These are phyloP conservation scores for Amblyjoppa proteus DNA, from an alignment of 2,888 invertebrate species.

Conservation along the genomic window DNA sequence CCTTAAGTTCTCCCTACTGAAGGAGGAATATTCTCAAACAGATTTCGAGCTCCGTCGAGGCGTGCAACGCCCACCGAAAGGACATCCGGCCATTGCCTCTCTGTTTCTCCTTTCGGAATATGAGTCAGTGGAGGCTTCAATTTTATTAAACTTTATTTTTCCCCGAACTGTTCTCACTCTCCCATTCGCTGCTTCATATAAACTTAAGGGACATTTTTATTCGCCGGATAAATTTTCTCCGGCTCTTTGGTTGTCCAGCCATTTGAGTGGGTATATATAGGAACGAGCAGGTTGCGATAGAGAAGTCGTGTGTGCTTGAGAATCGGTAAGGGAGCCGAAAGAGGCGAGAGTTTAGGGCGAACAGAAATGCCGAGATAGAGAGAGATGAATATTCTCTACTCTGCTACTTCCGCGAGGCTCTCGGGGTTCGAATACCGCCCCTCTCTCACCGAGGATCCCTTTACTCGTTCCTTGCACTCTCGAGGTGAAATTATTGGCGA, in stretches of 20 bases:
- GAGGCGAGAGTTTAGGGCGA: neutral
- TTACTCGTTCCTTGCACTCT: slow-evolving; percentile 68
- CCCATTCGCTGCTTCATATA: slow-evolving; percentile 71
- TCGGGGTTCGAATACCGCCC: slow-evolving; percentile 42
- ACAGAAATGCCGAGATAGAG: slow-evolving; percentile 14
- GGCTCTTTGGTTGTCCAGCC: slow-evolving; percentile 65
- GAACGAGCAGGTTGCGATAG: slow-evolving; percentile 37
- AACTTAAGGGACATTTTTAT: slow-evolving; percentile 83
- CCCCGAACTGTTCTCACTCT: slow-evolving; percentile 50
- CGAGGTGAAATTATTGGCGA: slow-evolving; percentile 81
- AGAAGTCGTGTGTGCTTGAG: slow-evolving; percentile 54
- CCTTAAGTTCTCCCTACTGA: neutral
- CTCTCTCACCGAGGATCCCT: slow-evolving; percentile 64
- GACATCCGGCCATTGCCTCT: slow-evolving; percentile 1
- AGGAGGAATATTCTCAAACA: slow-evolving; percentile 37
- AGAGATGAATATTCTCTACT: slow-evolving; percentile 57
- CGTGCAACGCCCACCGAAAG: slow-evolving; percentile 71
- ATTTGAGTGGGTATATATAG: slow-evolving; percentile 30
- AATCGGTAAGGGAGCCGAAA: slow-evolving; percentile 20
- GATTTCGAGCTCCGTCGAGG: slow-evolving; percentile 80
- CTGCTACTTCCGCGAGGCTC: slow-evolving; percentile 37
- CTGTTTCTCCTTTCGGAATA: slow-evolving; percentile 18
- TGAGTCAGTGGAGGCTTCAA: slow-evolving; percentile 38
- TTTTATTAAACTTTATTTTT: slow-evolving; percentile 82
- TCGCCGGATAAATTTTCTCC: slow-evolving; percentile 81